These are phyloP conservation scores for Aegotheles bennettii DNA, from an alignment of 2,113 vertebrate genomes.

Conservation along the genomic window DNA sequence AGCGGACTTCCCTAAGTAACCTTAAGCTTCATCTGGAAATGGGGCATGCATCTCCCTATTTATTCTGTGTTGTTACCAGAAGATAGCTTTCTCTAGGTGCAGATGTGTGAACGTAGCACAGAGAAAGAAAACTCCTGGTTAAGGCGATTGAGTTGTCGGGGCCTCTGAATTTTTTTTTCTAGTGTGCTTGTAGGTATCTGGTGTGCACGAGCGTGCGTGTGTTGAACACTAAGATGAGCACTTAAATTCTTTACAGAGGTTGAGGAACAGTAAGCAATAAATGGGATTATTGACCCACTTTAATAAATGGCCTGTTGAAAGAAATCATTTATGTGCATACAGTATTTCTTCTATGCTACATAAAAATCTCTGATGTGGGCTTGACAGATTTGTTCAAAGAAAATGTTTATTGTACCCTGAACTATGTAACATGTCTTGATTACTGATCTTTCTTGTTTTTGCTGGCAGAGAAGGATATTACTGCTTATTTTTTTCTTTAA, in stretches of 20 bases:
- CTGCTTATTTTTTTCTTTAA: background rate
- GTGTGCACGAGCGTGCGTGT: background rate
- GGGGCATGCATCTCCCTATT: background rate
- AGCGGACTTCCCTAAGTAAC: background rate
- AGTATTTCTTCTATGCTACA: background rate
- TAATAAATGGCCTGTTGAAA: background rate
- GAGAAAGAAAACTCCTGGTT: background rate
- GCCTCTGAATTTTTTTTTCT: background rate
- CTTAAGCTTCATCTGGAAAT: background rate
- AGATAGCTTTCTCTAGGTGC: background rate
- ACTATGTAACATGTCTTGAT: background rate
- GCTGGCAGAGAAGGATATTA: background rate
- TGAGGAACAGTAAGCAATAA: background rate
- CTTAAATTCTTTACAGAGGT: background rate
- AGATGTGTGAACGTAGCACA: background rate
- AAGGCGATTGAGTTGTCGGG: background rate
- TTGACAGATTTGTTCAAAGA: background rate
- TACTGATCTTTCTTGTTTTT: constrained; percentile 9
- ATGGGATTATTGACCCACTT: background rate
- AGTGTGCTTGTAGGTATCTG: background rate
- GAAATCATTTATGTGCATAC: background rate
- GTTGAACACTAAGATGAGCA: background rate
- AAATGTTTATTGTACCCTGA: constrained; percentile 11
- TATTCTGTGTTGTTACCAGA: background rate
- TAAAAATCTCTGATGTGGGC: background rate